These are phyloP conservation scores for Apodemia duryi DNA, from an alignment of 2,888 invertebrate genomes.

Conservation along the genomic window DNA sequence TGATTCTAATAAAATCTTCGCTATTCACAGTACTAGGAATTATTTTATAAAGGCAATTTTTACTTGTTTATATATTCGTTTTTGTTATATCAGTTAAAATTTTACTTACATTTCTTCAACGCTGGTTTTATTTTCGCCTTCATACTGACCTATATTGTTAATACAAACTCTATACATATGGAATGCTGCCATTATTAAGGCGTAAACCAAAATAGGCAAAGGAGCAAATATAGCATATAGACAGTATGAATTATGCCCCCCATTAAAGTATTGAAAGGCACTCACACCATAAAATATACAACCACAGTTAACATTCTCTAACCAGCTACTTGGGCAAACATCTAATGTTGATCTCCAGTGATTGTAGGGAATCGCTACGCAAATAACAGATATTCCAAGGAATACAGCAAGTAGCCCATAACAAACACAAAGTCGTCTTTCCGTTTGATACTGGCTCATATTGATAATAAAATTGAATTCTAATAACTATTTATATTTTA, in stretches of 20 bases:
- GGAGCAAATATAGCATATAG: constrained; percentile 84
- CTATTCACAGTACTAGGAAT: too few relatives aligned
- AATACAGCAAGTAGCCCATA: constrained; percentile 53
- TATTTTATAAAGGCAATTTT: too few relatives aligned
- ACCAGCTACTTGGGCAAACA: constrained; percentile 77
- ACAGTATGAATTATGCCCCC: constrained; percentile 82
- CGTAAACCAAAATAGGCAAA: constrained; percentile 80
- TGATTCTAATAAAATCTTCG: too few relatives aligned
- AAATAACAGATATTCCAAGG: constrained; percentile 59
- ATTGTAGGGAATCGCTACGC: constrained; percentile 81
- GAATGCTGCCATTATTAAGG: constrained; percentile 81
- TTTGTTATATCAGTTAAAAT: not conserved
- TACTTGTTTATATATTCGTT: too few relatives aligned
- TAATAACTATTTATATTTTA: not conserved
- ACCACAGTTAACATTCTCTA: constrained; percentile 82
- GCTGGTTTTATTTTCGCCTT: constrained; percentile 62
- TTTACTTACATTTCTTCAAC: constrained; percentile 72
- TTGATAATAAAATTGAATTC: constrained; percentile 14
- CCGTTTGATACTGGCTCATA: constrained; percentile 68
- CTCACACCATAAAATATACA: constrained; percentile 83
- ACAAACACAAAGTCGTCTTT: constrained; percentile 57
- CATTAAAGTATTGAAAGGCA: constrained; percentile 81
- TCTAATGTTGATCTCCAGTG: constrained; percentile 85
- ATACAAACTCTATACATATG: constrained; percentile 85
- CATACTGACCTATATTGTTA: constrained; percentile 75